Evolutionary conservation across 1,140 invertebrate genomes (phyloP).

Genomic region (Zaprionus vittiger): DNA sequence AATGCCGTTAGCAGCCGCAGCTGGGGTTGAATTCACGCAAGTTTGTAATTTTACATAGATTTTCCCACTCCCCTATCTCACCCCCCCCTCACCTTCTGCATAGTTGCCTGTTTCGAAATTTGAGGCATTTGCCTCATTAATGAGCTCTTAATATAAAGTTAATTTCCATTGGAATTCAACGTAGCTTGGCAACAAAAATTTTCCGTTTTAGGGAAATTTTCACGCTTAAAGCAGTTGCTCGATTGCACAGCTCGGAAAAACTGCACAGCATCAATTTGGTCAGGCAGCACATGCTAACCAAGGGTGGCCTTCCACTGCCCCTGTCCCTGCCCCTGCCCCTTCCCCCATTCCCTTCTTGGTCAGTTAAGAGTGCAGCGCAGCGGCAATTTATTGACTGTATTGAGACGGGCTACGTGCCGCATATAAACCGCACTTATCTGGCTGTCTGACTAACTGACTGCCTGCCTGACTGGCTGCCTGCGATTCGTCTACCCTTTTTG

Average conservation of each 20-base stretch:
- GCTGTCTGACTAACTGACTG: constrained; percentile 76
- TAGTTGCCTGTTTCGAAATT: constrained; percentile 26
- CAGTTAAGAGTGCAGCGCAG: constrained; percentile 60
- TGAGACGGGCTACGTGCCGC: constrained; percentile 76
- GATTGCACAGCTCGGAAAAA: constrained; percentile 45
- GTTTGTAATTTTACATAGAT: constrained; percentile 17
- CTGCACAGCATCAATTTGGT: constrained; percentile 53
- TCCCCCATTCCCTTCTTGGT: constrained; percentile 18
- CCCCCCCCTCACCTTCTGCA: neutral
- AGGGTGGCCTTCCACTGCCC: neutral
- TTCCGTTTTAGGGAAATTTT: constrained; percentile 4
- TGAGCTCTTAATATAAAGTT: constrained; percentile 71
- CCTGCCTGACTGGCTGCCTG: constrained; percentile 33
- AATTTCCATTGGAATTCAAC: constrained; percentile 65
- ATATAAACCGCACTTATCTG: constrained; percentile 81
- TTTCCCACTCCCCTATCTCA: neutral
- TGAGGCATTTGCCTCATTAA: constrained; percentile 56
- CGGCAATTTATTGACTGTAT: constrained; percentile 79
- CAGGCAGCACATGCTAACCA: constrained; percentile 33
- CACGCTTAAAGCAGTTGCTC: constrained; percentile 35
- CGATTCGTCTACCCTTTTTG: constrained; percentile 12
- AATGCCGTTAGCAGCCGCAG: constrained; percentile 48
- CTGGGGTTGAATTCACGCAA: neutral
- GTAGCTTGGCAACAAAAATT: constrained; percentile 23
- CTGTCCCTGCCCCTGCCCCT: neutral